phyloP scores from a whole-genome alignment of 2,113 vertebrate species.

The Marcusenius ussheri region DNA sequence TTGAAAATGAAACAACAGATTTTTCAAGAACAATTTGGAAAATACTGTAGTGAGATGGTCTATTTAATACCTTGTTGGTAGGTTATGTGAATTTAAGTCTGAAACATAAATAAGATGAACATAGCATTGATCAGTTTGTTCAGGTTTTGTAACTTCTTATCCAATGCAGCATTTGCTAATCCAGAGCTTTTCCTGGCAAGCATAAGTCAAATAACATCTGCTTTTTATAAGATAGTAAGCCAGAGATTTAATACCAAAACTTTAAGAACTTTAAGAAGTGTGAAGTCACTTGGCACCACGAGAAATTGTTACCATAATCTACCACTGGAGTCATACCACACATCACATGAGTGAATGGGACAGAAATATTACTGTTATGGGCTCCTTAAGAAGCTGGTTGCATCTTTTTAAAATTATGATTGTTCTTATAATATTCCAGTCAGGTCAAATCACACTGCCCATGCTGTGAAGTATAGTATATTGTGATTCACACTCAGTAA shows the following conservation, averaged over 20 bases:
- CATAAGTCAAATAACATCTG: not conserved
- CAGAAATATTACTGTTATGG: not conserved
- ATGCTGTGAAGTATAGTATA: not conserved
- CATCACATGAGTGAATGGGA: not conserved
- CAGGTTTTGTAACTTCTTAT: not conserved
- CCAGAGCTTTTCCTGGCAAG: not conserved
- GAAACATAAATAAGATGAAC: not conserved
- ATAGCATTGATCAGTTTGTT: not conserved
- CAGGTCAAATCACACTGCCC: not conserved
- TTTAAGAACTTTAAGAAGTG: not conserved
- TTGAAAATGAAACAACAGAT: not conserved
- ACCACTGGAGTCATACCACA: not conserved
- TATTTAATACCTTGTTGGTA: not conserved
- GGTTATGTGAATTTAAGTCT: not conserved
- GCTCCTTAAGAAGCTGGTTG: not conserved
- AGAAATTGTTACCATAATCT: not conserved
- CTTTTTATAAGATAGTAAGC: not conserved
- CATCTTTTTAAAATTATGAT: not conserved
- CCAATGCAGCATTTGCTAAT: not conserved
- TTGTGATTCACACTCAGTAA: not conserved
- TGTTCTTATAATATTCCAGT: not conserved
- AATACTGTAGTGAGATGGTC: not conserved
- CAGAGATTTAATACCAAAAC: not conserved
- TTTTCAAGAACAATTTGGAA: not conserved
- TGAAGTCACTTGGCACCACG: not conserved